phyloP scores from a whole-genome alignment of 2,888 invertebrate species.

The Phengaris arion region DNA sequence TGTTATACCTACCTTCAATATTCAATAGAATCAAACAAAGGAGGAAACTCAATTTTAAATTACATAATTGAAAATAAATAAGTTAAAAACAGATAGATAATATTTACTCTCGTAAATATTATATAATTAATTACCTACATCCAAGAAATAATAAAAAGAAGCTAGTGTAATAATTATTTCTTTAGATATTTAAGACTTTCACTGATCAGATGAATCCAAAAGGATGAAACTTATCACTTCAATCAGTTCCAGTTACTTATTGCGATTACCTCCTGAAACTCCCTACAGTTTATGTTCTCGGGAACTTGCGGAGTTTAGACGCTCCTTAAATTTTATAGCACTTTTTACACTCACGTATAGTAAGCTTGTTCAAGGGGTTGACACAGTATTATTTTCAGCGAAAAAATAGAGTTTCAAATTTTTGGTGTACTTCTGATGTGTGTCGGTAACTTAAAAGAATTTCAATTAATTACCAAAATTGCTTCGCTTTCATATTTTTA shows the following conservation, averaged over 20 bases:
- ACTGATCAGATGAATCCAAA: neutral
- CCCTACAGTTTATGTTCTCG: slow-evolving; percentile 32
- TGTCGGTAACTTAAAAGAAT: too few species aligned
- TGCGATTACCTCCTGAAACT: slow-evolving; percentile 21
- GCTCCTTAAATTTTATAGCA: slow-evolving; percentile 62
- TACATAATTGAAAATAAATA: too few species aligned
- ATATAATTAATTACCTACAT: too few species aligned
- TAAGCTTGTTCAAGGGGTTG: slow-evolving; percentile 39
- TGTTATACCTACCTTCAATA: too few species aligned
- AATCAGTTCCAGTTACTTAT: slow-evolving; percentile 21
- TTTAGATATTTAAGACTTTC: neutral
- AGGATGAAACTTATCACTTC: slow-evolving; percentile 6
- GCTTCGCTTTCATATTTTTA: neutral
- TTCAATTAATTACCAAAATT: too few species aligned
- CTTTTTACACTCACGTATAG: slow-evolving; percentile 59
- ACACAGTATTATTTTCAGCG: neutral
- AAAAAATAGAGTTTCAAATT: neutral
- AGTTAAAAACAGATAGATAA: too few species aligned
- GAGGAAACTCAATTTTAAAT: too few species aligned
- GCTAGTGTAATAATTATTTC: neutral
- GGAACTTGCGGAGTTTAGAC: slow-evolving; percentile 51
- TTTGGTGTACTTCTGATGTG: too few species aligned
- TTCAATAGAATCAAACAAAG: too few species aligned
- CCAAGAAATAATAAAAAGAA: too few species aligned
- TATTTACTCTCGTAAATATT: too few species aligned